These are phyloP conservation scores for Caenorhabditis becei DNA, from an alignment of 2,888 invertebrate genomes.

Conservation along the genomic window DNA sequence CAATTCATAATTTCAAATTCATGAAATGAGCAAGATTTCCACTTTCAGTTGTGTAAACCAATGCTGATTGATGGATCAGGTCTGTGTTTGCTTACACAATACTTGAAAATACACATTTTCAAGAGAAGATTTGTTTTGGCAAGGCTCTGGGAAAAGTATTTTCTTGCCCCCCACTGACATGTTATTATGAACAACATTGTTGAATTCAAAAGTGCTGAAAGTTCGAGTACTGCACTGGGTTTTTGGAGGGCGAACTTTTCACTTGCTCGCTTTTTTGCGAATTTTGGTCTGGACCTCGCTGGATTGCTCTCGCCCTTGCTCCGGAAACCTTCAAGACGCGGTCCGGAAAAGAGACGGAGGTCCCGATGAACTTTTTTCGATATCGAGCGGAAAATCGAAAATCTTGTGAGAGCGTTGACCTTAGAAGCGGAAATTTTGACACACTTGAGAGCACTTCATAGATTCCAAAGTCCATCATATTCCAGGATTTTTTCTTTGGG, in stretches of 20 bases:
- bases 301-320: no score
- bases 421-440: slow-evolving; percentile 57
- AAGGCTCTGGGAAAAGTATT: not conserved
- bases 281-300: not conserved
- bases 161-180: not conserved
- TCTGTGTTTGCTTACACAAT: slow-evolving; percentile 48
- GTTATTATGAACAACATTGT: not conserved
- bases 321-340: slow-evolving; percentile 31
- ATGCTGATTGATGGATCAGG: slow-evolving; percentile 47
- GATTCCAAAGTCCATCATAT: slow-evolving; percentile 36
- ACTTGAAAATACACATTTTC: slow-evolving; percentile 37
- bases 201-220: not conserved
- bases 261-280: not conserved
- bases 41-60: slow-evolving; percentile 23
- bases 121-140: slow-evolving; percentile 31
- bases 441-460: slow-evolving; percentile 56
- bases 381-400: slow-evolving; percentile 28
- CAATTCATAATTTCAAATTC: slow-evolving; percentile 19
- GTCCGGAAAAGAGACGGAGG: slow-evolving; percentile 25
- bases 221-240: not conserved
- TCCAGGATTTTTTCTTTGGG: slow-evolving; percentile 13
- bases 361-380: slow-evolving; percentile 53
- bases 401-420: slow-evolving; percentile 37
- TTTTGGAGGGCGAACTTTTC: slow-evolving; percentile 1
- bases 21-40: slow-evolving; percentile 27